Evolutionary conservation across 2,113 vertebrate genomes (phyloP).

Genomic region (Clupea harengus): DNA sequence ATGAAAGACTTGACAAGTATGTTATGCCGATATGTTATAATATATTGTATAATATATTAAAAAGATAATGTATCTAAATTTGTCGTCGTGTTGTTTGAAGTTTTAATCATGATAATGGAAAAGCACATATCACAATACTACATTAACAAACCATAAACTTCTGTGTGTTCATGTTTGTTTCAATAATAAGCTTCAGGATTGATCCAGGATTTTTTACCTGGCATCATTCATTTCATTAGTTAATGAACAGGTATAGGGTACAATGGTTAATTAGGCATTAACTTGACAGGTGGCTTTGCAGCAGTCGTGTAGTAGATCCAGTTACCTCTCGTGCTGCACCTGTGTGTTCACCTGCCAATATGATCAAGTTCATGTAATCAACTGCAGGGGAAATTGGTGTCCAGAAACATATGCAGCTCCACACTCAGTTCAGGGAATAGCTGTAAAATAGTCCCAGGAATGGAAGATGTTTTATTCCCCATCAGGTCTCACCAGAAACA

Average conservation of each 20-base stretch:
- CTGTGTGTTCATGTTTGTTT: not conserved
- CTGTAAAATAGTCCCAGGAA: too few species aligned
- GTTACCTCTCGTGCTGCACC: not conserved
- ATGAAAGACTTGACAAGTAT: conserved; percentile 48
- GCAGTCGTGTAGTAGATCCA: not conserved
- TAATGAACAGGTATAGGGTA: not conserved
- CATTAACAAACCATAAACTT: not conserved
- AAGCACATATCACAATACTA: not conserved
- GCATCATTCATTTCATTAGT: not conserved
- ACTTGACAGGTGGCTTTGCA: not conserved
- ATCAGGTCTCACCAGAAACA: too few species aligned
- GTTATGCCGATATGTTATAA: conserved; percentile 43
- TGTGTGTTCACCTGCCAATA: not conserved
- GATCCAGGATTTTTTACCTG: too few species aligned
- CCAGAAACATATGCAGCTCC: too few species aligned
- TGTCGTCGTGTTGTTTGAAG: conserved; percentile 29
- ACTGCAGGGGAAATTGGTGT: too few species aligned
- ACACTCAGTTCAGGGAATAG: too few species aligned
- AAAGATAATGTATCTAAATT: conserved; percentile 29
- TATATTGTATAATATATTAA: conserved; percentile 49
- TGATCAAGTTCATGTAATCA: too few species aligned
- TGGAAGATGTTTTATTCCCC: too few species aligned
- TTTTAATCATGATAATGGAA: not conserved
- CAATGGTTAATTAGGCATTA: not conserved
- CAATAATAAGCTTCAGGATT: too few species aligned